Percentiles rank a stretch among this genome's conserved stretches.
Evolutionary conservation across 2,888 invertebrate species (phyloP).

Genomic region (Pseudanteris insignis): DNA sequence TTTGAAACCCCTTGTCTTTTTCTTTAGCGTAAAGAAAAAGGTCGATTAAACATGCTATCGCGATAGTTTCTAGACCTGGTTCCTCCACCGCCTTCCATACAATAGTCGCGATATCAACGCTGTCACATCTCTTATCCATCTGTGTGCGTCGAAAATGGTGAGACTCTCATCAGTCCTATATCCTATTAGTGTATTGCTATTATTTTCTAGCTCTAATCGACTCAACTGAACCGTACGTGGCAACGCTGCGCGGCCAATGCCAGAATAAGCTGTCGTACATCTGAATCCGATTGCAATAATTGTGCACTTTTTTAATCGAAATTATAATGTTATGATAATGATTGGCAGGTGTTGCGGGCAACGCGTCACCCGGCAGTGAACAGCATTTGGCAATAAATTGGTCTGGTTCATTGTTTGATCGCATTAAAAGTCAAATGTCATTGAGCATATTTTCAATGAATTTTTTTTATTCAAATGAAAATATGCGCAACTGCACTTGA

Average conservation of each 20-base stretch:
- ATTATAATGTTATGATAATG: constrained; percentile 47
- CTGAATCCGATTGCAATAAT: constrained; percentile 53
- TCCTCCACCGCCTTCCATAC: constrained; percentile 45
- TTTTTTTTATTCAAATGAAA: constrained; percentile 18
- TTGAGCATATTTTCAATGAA: constrained; percentile 13
- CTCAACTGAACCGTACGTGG: constrained; percentile 61
- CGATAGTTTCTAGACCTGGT: constrained; percentile 50
- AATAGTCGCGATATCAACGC: constrained; percentile 63
- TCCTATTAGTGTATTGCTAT: constrained; percentile 60
- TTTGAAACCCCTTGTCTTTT: constrained; percentile 1
- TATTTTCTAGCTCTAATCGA: constrained; percentile 64
- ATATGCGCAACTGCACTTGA: constrained; percentile 28
- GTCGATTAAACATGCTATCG: not conserved
- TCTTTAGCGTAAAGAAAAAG: constrained; percentile 17
- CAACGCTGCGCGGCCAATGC: constrained; percentile 58
- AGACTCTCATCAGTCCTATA: constrained; percentile 64
- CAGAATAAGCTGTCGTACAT: constrained; percentile 58
- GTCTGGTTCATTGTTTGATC: constrained; percentile 58
- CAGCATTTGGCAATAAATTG: constrained; percentile 59
- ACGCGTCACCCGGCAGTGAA: constrained; percentile 59
- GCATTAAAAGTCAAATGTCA: constrained; percentile 50
- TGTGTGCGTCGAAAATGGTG: constrained; percentile 66
- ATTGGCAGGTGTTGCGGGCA: constrained; percentile 64
- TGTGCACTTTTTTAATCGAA: constrained; percentile 46
- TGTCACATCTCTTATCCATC: constrained; percentile 65